These are phyloP conservation scores for Chaetodon trifasciatus DNA, from an alignment of 2,797 vertebrate genomes.

Conservation along the genomic window DNA sequence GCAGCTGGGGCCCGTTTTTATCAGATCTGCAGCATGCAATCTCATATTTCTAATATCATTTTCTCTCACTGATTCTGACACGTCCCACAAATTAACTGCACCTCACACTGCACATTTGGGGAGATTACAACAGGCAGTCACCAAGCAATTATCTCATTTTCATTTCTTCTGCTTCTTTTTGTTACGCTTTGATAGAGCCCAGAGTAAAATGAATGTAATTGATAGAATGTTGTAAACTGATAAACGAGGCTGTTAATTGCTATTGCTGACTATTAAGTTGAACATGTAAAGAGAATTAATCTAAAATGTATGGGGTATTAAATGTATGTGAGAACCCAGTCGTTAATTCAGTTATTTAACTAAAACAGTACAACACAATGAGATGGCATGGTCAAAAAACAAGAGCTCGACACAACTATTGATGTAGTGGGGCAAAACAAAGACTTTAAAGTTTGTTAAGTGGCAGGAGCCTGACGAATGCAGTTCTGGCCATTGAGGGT, in stretches of 20 bases:
- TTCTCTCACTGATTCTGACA: slow-evolving; percentile 37
- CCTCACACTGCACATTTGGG: slow-evolving; percentile 2
- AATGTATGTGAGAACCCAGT: neutral
- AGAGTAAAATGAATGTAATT: slow-evolving; percentile 23
- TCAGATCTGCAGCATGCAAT: slow-evolving; percentile 39
- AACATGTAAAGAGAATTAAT: slow-evolving; percentile 15
- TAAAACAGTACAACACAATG: neutral
- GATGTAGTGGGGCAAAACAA: no score
- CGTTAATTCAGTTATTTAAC: neutral
- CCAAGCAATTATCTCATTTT: slow-evolving; percentile 35
- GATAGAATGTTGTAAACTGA: slow-evolving; percentile 26
- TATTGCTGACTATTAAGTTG: neutral
- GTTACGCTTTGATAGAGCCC: slow-evolving; percentile 12
- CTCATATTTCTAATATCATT: slow-evolving; percentile 33
- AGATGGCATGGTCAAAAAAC: no score
- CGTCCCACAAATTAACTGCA: slow-evolving; percentile 28
- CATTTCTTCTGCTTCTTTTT: slow-evolving; percentile 27
- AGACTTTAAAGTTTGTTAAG: neutral
- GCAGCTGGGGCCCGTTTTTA: slow-evolving; percentile 55
- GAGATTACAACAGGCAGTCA: slow-evolving; percentile 22
- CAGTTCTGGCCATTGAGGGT: neutral
- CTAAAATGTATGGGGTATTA: neutral
- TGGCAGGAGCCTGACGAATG: neutral
- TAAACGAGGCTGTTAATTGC: slow-evolving; percentile 13
- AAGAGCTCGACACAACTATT: no score